These are phyloP conservation scores for Penaeus japonicus DNA, from an alignment of 1,140 invertebrate species.

Conservation along the genomic window DNA sequence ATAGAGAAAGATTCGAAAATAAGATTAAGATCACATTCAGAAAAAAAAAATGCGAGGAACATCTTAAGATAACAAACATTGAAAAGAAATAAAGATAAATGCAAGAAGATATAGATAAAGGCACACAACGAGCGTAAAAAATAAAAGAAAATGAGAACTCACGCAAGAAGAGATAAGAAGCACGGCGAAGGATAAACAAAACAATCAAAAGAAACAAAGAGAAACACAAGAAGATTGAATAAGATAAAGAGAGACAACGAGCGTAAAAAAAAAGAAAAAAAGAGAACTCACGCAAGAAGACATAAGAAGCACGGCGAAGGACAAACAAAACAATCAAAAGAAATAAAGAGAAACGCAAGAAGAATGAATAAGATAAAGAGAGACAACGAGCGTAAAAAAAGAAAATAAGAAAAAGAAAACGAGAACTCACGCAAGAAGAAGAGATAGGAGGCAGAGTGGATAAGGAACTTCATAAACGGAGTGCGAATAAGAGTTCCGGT, in stretches of 20 bases:
- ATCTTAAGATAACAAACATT: too few species aligned
- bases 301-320: not conserved
- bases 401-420: not conserved
- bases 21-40: too few species aligned
- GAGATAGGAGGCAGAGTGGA: constrained; percentile 89
- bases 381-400: not conserved
- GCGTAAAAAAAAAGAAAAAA: not conserved
- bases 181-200: not conserved
- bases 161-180: not conserved
- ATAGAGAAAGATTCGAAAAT: too few species aligned
- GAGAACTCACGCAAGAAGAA: constrained; percentile 80
- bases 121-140: not conserved
- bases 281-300: not conserved
- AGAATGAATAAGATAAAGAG: not conserved
- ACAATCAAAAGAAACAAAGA: too few species aligned
- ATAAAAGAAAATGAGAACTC: not conserved
- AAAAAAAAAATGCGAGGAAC: too few species aligned
- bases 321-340: not conserved
- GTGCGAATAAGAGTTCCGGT: constrained; percentile 82
- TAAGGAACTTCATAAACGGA: constrained; percentile 94
- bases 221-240: not conserved
- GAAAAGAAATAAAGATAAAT: not conserved
- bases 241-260: not conserved
- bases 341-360: not conserved
- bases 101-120: not conserved